phyloP scores from a whole-genome alignment of 2,113 vertebrate species.

The Rafetus swinhoei region DNA sequence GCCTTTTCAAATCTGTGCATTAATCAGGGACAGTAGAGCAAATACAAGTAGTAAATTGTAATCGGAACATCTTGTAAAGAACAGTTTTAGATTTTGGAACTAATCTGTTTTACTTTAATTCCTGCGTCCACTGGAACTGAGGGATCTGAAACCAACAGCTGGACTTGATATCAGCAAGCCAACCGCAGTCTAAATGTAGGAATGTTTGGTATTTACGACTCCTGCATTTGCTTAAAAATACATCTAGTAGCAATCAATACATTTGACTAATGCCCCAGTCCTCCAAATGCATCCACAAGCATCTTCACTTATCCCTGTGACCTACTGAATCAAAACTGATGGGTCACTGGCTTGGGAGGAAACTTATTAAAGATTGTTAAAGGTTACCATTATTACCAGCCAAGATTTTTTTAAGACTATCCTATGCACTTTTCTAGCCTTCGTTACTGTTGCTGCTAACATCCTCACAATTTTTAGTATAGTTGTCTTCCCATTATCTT shows the following conservation, averaged over 20 bases:
- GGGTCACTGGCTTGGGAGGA: not conserved
- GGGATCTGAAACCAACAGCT: not conserved
- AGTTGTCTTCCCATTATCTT: not conserved
- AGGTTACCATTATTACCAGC: not conserved
- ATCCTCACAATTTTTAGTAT: not conserved
- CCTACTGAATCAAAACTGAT: not conserved
- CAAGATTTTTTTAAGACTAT: not conserved
- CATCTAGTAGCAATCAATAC: not conserved
- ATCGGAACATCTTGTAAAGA: not conserved
- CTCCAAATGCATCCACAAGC: not conserved
- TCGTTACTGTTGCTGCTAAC: too few relatives aligned
- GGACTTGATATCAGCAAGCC: not conserved
- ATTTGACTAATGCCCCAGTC: not conserved
- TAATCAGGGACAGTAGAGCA: not conserved
- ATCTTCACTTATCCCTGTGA: not conserved
- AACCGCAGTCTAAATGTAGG: not conserved
- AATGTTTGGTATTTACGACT: not conserved
- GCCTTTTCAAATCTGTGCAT: not conserved
- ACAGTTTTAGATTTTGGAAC: not conserved
- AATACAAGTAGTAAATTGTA: not conserved
- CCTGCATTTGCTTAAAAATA: not conserved
- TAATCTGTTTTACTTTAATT: not conserved
- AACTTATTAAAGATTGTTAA: not conserved
- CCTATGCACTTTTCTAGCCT: not conserved
- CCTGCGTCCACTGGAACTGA: not conserved